These are phyloP conservation scores for Acrocephalus arundinaceus DNA, from an alignment of 2,113 vertebrate species.

Conservation along the genomic window DNA sequence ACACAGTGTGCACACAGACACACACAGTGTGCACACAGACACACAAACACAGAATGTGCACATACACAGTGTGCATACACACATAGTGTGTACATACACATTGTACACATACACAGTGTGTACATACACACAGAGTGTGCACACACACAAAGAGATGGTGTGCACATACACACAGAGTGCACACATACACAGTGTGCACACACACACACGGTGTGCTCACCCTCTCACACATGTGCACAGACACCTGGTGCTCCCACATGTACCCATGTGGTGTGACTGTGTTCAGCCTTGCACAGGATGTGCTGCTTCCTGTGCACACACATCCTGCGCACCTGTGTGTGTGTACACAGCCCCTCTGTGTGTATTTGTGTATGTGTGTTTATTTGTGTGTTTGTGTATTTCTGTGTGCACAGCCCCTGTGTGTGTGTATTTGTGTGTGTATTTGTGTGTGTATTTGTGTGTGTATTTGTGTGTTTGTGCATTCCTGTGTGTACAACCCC, in stretches of 20 bases:
- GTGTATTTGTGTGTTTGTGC: too few species aligned
- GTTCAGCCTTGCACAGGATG: not conserved
- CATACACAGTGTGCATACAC: not conserved
- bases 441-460: not conserved
- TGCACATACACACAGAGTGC: too few species aligned
- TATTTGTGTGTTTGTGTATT: not conserved
- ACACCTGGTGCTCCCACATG: accelerated
- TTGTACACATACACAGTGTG: too few species aligned
- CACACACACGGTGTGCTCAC: too few species aligned
- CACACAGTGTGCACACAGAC: too few species aligned
- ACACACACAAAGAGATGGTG: too few species aligned
- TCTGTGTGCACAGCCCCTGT: not conserved
- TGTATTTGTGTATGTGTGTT: not conserved
- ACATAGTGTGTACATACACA: too few species aligned
- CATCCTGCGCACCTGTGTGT: not conserved
- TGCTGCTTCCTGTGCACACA: not conserved
- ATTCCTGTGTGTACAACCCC: too few species aligned
- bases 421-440: not conserved
- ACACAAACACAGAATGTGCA: not conserved
- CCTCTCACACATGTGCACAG: too few species aligned
- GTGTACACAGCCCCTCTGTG: not conserved
- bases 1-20: too few species aligned
- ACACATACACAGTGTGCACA: too few species aligned
- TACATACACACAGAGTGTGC: too few species aligned
- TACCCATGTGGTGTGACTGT: accelerated